A percentile compares a stretch with the other conserved stretches of the same genome.
Conservation (phyloP, 2,113 vertebrate genomes). For the Halcyon malimbica region DNA sequence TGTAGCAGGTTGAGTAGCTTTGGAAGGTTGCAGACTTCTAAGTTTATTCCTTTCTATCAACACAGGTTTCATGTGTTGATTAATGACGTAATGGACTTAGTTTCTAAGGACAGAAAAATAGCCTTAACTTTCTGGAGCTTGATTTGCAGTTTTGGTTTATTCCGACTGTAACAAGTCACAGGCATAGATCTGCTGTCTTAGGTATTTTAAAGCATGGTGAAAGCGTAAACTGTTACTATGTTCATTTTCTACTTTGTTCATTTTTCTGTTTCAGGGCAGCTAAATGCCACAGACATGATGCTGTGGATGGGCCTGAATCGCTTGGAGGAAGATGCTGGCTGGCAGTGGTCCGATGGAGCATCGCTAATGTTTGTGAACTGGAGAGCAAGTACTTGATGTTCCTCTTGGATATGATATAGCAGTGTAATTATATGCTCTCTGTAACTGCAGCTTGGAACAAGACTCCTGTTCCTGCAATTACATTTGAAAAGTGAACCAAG, state of each 20-base stretch:
- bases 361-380: constrained; percentile 85
- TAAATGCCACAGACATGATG: constrained; percentile 73
- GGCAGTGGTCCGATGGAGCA: constrained; percentile 92
- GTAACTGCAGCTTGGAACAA: background rate
- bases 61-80: background rate
- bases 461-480: background rate
- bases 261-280: constrained; percentile 77
- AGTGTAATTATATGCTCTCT: background rate
- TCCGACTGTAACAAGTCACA: background rate
- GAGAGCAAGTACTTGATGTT: constrained; percentile 78
- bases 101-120: background rate
- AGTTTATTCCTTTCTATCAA: background rate
- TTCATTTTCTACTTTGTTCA: background rate
- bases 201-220: background rate
- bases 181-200: no score
- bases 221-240: background rate
- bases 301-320: constrained; percentile 91
- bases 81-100: background rate
- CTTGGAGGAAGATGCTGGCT: constrained; percentile 81
- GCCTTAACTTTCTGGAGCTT: background rate
- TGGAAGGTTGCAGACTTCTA: background rate
- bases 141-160: background rate
- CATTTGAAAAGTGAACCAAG: background rate
- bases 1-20: background rate
- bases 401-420: background rate